These are phyloP conservation scores for Argyresthia goedartella DNA, from an alignment of 2,888 invertebrate genomes.

Conservation along the genomic window DNA sequence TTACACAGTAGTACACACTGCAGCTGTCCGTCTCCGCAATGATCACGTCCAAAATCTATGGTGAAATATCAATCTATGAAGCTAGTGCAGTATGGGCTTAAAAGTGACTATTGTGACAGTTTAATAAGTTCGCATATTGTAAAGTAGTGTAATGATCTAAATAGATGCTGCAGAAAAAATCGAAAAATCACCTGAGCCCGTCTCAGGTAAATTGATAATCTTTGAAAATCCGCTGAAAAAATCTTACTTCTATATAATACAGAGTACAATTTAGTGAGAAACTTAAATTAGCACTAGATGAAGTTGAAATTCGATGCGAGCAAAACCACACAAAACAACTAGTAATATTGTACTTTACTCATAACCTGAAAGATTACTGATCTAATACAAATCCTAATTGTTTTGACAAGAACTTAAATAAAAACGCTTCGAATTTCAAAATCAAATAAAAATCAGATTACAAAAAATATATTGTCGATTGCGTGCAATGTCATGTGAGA, in stretches of 20 bases:
- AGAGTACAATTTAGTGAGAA: background rate
- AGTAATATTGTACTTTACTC: slow-evolving; percentile 43
- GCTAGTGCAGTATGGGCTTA: too few relatives aligned
- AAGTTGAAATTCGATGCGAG: background rate
- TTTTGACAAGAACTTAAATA: slow-evolving; percentile 9
- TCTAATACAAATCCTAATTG: slow-evolving; percentile 47
- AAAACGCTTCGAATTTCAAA: slow-evolving; percentile 1
- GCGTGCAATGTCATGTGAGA: background rate
- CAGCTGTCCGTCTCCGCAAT: too few relatives aligned
- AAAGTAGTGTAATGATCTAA: too few relatives aligned
- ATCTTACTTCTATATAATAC: slow-evolving; percentile 16
- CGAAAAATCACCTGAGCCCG: slow-evolving; percentile 1
- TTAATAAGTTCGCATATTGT: too few relatives aligned
- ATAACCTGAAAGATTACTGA: slow-evolving; percentile 36
- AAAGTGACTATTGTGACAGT: too few relatives aligned
- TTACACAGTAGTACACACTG: too few relatives aligned
- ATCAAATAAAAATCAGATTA: background rate
- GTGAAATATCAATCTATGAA: too few relatives aligned
- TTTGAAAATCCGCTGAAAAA: slow-evolving; percentile 2
- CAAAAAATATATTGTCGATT: background rate
- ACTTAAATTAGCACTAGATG: background rate
- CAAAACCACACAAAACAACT: slow-evolving; percentile 24
- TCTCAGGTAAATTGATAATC: background rate
- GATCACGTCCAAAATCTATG: too few relatives aligned
- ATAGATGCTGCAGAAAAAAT: background rate